These are phyloP conservation scores for Xestia c-nigrum DNA, from an alignment of 2,888 invertebrate genomes.

Conservation along the genomic window DNA sequence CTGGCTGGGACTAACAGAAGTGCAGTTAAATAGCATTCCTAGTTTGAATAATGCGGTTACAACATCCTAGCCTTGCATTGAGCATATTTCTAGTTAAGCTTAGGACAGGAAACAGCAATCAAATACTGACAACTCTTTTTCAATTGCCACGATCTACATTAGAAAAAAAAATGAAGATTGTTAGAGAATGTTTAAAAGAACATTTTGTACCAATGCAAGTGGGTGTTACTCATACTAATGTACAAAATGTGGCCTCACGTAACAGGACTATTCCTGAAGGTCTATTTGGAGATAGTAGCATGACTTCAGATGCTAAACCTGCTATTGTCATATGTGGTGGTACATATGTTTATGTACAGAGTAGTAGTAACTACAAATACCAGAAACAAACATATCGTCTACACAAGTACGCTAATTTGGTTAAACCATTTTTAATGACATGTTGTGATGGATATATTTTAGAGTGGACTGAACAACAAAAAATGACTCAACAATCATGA, in stretches of 20 bases:
- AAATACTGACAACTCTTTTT: background rate
- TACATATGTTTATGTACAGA: constrained; percentile 6
- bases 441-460: constrained; percentile 10
- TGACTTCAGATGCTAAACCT: constrained; percentile 10
- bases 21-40: background rate
- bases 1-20: background rate
- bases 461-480: constrained; percentile 2
- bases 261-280: background rate
- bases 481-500: constrained; percentile 1
- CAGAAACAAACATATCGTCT: constrained; percentile 5
- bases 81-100: too few relatives aligned
- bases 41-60: background rate
- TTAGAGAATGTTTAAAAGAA: too few relatives aligned
- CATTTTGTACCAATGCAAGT: too few relatives aligned
- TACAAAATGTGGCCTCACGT: background rate
- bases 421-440: background rate
- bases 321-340: constrained; percentile 11
- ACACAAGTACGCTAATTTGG: background rate
- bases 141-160: background rate
- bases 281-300: background rate
- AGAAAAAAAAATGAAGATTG: background rate
- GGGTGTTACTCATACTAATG: background rate
- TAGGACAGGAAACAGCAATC: too few relatives aligned
- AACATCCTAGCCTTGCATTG: background rate
- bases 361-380: background rate